Base-by-base conservation (phyloP, 2,113 vertebrate species). In the Dipodomys spectabilis region DNA sequence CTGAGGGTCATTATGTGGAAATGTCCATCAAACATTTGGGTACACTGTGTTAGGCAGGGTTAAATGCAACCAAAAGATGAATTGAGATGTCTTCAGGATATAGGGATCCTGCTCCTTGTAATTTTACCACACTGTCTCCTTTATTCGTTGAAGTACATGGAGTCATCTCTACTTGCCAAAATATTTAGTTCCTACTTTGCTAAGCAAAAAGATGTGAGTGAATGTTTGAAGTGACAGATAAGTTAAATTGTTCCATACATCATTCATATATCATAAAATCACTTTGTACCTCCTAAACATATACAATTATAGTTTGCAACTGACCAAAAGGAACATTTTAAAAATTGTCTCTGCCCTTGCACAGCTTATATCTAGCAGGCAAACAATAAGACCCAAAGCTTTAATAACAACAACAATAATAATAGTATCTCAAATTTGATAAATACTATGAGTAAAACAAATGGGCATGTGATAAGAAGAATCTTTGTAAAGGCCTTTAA, bases 391-490 rank as follows among this genome's bases (percentile, higher is more conserved):
- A 49, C 8, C 8, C 49, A 12, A 49, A 49, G 49, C 49, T 80
- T 27, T 77, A n/a, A 73, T 1, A 82, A 67, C 19, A 69, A 71
- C 45, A 74, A 82, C 53, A 27, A 71, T 22, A 8, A 7, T 79
- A 25, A 8, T 57, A 44, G 27, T 32, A 57, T 73, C 86, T 95
- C 77, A 45, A 92, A 57, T 82, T 80, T 93, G 23, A 90, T 72
- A 78, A 78, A 93, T 85, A 77, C 11, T 85, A 49, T 53, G 32
- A 74, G 91, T 32, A 62, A 92, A 94, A 80, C 45, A 88, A 73
- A 84, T 86, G 13, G 35, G n/a, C 81, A 67, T 49, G 49, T 49
- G 49, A 49, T 49, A 49, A 49, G 49, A 49, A 49, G 49, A 49
- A 49, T 60, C 27, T 85, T 0, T 79, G 0, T 60, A 90, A 88